Base-by-base conservation (phyloP, 2,888 invertebrate genomes). In the Idaea dimidiata region DNA sequence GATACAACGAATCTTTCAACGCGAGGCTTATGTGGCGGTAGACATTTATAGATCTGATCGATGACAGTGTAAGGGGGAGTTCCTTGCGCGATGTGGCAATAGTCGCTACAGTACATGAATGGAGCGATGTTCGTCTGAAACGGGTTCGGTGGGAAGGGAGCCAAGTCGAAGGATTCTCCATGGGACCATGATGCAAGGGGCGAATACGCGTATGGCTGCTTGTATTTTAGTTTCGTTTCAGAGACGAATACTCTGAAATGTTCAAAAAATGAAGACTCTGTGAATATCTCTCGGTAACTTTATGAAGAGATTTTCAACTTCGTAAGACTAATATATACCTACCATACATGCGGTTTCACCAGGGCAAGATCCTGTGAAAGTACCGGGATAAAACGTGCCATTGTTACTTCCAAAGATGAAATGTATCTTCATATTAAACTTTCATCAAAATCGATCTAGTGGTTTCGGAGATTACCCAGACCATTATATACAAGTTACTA, bases 31-130 rank as follows among this genome's bases (percentile, higher is more conserved):
- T 86, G 88, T 0, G 80, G 77, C 3, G 80, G 81, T 62, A 79
- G 68, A 1, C 77, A 65, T 17, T 83, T 83, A 2, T 69, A 67
- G 1, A 83, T 69, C 67, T 91, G 91, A 56, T 92, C 89, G 2
- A 92, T 82, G 0, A 89, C 90, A 0, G 74, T 82, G 54, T 78
- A 86, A 0, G 91, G 89, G 0, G 87, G 83, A 0, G 90, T 89
- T 17, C 91, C 91, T 67, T 86, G 86, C 0, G 85, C 77, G 10
- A 90, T 81, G 60, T 91, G 91, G 61, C 91, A 91, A 57, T 91
- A 91, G 66, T 92, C 92, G 61, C 88, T 89, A 71, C 92, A 91
- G 74, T 92, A 92, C 91, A 91, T 92, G 69, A 89, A 90, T 0
- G 92, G 92, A 0, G 91, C 88, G 0, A 87, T 86, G 72, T 87